Base-by-base conservation (phyloP, 1,140 invertebrate species). In the Drosophila parvula region DNA sequence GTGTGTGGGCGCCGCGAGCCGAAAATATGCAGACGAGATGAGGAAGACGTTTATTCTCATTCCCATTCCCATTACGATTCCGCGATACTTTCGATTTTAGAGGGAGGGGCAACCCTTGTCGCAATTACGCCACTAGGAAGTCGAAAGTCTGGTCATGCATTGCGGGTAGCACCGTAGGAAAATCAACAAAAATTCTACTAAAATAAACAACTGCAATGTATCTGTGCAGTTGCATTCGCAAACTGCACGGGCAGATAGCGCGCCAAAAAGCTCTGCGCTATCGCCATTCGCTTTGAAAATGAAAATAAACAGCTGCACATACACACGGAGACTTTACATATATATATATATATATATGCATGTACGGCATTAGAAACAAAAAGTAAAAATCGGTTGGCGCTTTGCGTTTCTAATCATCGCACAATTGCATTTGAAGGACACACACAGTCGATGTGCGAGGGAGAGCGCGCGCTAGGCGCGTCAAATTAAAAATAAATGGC, bases 391-490 rank as follows among this genome's bases (percentile, higher is more conserved):
- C 76, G 71, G 32, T 55, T 56, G 53, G 43, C 71, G 73, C 82
- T 82, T 77, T 80, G 74, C 79, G 80, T 83, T 81, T 88, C 81
- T 85, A 90, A 89, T 89, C 85, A 86, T 89, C 80, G 88, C 88
- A 88, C 83, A 88, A 90, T 90, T 90, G 88, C 88, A 90, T 90
- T 90, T 90, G 88, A 90, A 90, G 88, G 88, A 90, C 88, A 90
- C 63, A 53, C 88, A 90, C 63, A 6, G 50, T 59, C 48, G 61
- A 41, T n/a, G 51, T 30, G n/a, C 14, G 36, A 30, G 38, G 30
- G 40, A 11, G 51, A 28, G 22, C 56, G 68, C 38, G 12, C 41
- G 28, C 11, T 51, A 51, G 67, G 58, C 74, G 69, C 79, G 71
- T 75, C 63, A 85, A 85, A 74, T 85, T 81, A 84, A 84, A 84